These are phyloP conservation scores for Chrysolina americana DNA, from an alignment of 2,888 invertebrate species.

Conservation along the genomic window DNA sequence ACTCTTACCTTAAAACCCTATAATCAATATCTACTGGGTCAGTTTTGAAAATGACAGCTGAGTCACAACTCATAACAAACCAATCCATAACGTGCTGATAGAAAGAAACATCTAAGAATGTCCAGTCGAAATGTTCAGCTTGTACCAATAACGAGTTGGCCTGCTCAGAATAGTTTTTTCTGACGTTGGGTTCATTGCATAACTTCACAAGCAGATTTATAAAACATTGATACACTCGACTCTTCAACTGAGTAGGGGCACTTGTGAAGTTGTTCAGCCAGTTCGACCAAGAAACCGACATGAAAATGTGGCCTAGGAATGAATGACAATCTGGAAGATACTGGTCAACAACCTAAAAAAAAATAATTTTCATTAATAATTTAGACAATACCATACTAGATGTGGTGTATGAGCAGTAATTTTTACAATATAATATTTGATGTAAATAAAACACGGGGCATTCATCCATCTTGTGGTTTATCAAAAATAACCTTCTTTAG, in stretches of 20 bases:
- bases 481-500: too few species aligned
- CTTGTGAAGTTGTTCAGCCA: conserved; percentile 73
- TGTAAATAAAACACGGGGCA: too few species aligned
- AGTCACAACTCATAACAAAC: conserved; percentile 82
- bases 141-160: conserved; percentile 71
- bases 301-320: conserved; percentile 80
- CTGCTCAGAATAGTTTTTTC: conserved; percentile 71
- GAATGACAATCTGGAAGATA: conserved; percentile 80
- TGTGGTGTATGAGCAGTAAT: too few species aligned
- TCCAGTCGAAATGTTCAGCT: conserved; percentile 78
- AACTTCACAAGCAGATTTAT: conserved; percentile 81
- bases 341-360: conserved; percentile 73
- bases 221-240: conserved; percentile 75
- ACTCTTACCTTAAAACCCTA: conserved; percentile 73
- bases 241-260: conserved; percentile 65
- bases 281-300: conserved; percentile 77
- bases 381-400: too few species aligned
- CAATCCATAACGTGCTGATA: conserved; percentile 81
- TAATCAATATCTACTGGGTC: conserved; percentile 74
- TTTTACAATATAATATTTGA: too few species aligned
- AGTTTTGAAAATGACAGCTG: conserved; percentile 75
- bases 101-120: conserved; percentile 74
- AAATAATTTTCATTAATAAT: conserved; percentile 8
- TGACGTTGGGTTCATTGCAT: conserved; percentile 80
- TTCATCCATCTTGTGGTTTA: too few species aligned